A percentile compares a stretch with the other conserved stretches of the same genome.
Evolutionary conservation across 2,113 vertebrate genomes (phyloP).

Genomic region (Epinephelus lanceolatus): DNA sequence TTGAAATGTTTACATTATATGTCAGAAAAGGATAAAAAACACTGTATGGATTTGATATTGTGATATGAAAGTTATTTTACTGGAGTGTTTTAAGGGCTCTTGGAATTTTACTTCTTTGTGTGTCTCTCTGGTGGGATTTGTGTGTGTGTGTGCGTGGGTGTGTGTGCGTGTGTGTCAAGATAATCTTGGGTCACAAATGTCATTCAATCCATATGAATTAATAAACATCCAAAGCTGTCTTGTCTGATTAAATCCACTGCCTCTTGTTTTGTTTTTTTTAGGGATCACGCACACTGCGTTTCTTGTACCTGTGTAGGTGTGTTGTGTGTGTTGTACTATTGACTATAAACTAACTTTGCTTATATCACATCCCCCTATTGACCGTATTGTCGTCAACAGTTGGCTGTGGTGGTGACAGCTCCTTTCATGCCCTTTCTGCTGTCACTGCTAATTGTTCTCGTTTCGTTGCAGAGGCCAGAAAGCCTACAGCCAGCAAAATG

Average conservation of each 20-base stretch:
- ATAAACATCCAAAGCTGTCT: slow-evolving; percentile 82
- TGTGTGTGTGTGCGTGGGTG: slow-evolving; percentile 44
- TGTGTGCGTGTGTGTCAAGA: slow-evolving; percentile 60
- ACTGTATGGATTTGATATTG: slow-evolving; percentile 56
- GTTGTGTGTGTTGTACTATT: slow-evolving; percentile 49
- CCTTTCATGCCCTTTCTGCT: slow-evolving; percentile 18
- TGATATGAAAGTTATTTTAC: slow-evolving; percentile 56
- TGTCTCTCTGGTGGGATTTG: slow-evolving; percentile 83
- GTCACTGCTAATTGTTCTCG: slow-evolving; percentile 23
- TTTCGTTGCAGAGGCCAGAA: slow-evolving; percentile 19
- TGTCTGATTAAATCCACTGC: slow-evolving; percentile 39
- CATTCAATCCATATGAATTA: slow-evolving; percentile 82
- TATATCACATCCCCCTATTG: slow-evolving; percentile 52
- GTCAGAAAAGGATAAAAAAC: slow-evolving; percentile 49
- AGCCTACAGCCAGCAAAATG: not conserved
- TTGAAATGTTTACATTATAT: slow-evolving; percentile 75
- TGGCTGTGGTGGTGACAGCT: slow-evolving; percentile 48
- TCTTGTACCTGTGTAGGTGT: slow-evolving; percentile 19
- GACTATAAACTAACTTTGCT: slow-evolving; percentile 72
- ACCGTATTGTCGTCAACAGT: slow-evolving; percentile 61
- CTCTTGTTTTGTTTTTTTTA: slow-evolving; percentile 10
- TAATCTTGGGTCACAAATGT: slow-evolving; percentile 73
- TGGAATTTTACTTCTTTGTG: slow-evolving; percentile 61
- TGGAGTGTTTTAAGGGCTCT: slow-evolving; percentile 77
- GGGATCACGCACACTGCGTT: slow-evolving; percentile 5